Evolutionary conservation across 2,113 vertebrate genomes (phyloP).

Genomic region (Scophthalmus maximus): DNA sequence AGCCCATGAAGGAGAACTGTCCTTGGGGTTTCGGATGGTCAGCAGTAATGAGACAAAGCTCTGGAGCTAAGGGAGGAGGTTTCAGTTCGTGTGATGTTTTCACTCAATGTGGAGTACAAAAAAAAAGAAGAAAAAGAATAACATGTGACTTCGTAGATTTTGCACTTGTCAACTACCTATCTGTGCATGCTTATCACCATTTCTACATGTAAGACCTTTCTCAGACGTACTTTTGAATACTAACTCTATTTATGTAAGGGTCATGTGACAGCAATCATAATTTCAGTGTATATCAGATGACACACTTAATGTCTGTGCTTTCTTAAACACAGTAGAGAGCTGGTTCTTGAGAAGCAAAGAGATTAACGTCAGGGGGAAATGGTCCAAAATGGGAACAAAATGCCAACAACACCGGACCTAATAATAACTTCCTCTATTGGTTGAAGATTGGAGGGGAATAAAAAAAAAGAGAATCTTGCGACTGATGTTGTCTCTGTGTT

Average conservation of each 20-base stretch:
- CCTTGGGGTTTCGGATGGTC: constrained; percentile 60
- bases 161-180: constrained; percentile 83
- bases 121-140: constrained; percentile 50
- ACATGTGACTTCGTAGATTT: constrained; percentile 78
- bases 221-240: constrained; percentile 80
- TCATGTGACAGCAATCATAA: constrained; percentile 79
- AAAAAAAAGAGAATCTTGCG: constrained; percentile 42
- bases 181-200: constrained; percentile 83
- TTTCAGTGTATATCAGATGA: constrained; percentile 77
- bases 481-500: constrained; percentile 75
- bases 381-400: constrained; percentile 61
- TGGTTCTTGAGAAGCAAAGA: constrained; percentile 61
- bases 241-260: constrained; percentile 80
- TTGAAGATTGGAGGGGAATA: constrained; percentile 38
- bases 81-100: constrained; percentile 70
- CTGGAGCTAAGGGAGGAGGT: constrained; percentile 22
- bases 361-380: constrained; percentile 38
- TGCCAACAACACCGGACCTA: constrained; percentile 62
- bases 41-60: constrained; percentile 13
- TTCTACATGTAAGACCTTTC: constrained; percentile 80
- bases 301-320: constrained; percentile 78
- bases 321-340: constrained; percentile 66
- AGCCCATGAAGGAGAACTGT: constrained; percentile 41
- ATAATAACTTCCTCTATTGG: constrained; percentile 59
- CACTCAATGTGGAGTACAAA: constrained; percentile 69